Percentiles rank a stretch among this genome's conserved stretches.
These are phyloP conservation scores for Apodemia zela DNA, from an alignment of 2,888 invertebrate genomes.

Conservation along the genomic window DNA sequence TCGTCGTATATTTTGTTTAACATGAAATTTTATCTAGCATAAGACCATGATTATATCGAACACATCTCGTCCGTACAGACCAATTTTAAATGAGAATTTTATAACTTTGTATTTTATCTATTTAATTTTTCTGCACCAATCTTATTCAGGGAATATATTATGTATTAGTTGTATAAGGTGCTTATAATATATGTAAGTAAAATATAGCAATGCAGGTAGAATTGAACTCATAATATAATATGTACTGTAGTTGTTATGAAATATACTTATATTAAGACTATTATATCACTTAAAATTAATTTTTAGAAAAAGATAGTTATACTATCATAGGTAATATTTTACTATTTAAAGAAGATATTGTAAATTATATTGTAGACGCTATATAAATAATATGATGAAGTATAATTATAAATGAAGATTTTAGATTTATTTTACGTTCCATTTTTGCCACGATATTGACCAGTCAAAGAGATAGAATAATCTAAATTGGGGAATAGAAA, in stretches of 20 bases:
- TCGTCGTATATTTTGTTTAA: too few relatives aligned
- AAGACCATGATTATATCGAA: not conserved
- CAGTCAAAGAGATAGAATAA: not conserved
- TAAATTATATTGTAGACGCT: not conserved
- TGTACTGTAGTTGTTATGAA: conserved; percentile 11
- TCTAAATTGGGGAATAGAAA: too few relatives aligned
- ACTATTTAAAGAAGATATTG: not conserved
- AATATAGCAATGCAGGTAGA: conserved; percentile 47
- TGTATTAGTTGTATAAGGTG: conserved; percentile 20
- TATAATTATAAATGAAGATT: too few relatives aligned
- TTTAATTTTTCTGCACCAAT: conserved; percentile 17
- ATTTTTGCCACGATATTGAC: not conserved
- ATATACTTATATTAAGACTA: conserved; percentile 2
- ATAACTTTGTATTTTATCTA: conserved; percentile 11
- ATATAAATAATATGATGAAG: not conserved
- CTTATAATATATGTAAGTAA: conserved; percentile 28
- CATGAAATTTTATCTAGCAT: too few relatives aligned
- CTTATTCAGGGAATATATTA: conserved; percentile 15
- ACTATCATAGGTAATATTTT: not conserved
- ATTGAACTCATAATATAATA: conserved; percentile 39
- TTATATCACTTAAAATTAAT: not conserved
- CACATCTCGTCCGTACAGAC: conserved; percentile 19
- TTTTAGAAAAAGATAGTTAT: not conserved
- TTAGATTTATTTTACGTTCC: not conserved
- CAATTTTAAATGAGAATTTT: conserved; percentile 19